Conservation (phyloP, 2,797 vertebrate species). For the Epinephelus coioides region DNA sequence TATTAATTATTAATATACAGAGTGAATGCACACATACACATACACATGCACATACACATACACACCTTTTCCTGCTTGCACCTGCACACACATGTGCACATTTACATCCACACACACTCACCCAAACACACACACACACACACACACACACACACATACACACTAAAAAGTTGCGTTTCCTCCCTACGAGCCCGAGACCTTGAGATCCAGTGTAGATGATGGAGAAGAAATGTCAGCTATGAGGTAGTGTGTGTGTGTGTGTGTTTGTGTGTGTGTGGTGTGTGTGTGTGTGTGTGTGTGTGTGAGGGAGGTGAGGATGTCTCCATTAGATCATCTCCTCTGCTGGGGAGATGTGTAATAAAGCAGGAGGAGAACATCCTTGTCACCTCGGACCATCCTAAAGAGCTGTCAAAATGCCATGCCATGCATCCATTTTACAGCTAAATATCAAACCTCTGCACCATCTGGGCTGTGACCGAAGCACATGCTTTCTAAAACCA, state of each 20-base stretch:
- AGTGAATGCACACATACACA: background rate
- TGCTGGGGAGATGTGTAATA: background rate
- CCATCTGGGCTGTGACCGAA: too few relatives aligned
- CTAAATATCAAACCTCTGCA: background rate
- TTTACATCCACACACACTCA: background rate
- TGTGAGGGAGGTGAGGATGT: background rate
- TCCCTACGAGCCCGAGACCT: slow-evolving; percentile 10
- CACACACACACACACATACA: background rate
- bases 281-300: slow-evolving; percentile 5
- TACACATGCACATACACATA: too few relatives aligned
- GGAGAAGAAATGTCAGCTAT: slow-evolving; percentile 16
- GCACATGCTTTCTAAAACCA: too few relatives aligned
- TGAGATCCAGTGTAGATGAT: slow-evolving; percentile 35
- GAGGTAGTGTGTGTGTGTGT: slow-evolving; percentile 9
- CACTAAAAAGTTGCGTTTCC: background rate
- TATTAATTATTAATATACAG: background rate
- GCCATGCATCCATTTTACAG: slow-evolving; percentile 29
- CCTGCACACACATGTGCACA: too few relatives aligned
- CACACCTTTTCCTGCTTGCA: too few relatives aligned
- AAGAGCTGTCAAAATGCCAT: slow-evolving; percentile 30
- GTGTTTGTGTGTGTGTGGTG: slow-evolving; percentile 1
- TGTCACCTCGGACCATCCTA: slow-evolving; percentile 1
- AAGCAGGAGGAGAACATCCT: background rate
- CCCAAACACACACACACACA: too few relatives aligned
- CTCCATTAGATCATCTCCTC: slow-evolving; percentile 36